Base-by-base conservation (phyloP, 2,113 vertebrate genomes). In the Abramis brama region DNA sequence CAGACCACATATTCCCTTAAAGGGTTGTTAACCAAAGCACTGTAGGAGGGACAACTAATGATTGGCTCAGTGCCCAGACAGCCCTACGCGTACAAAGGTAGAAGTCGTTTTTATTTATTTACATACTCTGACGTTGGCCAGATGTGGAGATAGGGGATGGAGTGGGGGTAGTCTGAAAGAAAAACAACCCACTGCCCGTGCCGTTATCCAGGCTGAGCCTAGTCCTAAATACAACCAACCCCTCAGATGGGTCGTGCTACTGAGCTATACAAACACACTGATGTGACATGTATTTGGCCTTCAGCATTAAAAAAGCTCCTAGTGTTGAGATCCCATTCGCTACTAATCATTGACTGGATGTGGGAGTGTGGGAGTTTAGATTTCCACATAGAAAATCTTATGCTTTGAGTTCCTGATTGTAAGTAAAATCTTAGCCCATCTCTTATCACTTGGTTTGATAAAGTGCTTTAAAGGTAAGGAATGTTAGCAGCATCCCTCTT, bases 211-310 rank as follows among this genome's bases (percentile, higher is more conserved):
- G 59, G 60, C 45, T 36, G n/a, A 64, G 84, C 71, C 27, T 85
- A 30, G 60, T 79, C 15, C 75, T n/a, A 82, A 82, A 70, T 52
- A 81, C 52, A 45, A 36, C 9, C 10, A 71, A 43, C 2, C 36
- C 66, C 80, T 76, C 79, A 84, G 47, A 83, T 39, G 50, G n/a
- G 73, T 19, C 52, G 17, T 17, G 25, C 71, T 84, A 60, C 66
- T 68, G 47, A 86, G 50, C 55, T 23, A 82, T 43, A 87, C 79
- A 85, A 85, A 87, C 77, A 79, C 85, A 85, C 91, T 94, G 91
- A 93, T 94, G 93, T 91, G 87, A 9, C 79, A 89, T 92, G 93
- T 91, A 93, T 93, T 92, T 93, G 90, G 66, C 83, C 84, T 70
- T 87, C 86, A 78, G 86, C 86, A 83, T 1, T 36, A 30, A 71